These are phyloP conservation scores for Mus pahari DNA, from an alignment of 2,113 vertebrate species.

Conservation along the genomic window DNA sequence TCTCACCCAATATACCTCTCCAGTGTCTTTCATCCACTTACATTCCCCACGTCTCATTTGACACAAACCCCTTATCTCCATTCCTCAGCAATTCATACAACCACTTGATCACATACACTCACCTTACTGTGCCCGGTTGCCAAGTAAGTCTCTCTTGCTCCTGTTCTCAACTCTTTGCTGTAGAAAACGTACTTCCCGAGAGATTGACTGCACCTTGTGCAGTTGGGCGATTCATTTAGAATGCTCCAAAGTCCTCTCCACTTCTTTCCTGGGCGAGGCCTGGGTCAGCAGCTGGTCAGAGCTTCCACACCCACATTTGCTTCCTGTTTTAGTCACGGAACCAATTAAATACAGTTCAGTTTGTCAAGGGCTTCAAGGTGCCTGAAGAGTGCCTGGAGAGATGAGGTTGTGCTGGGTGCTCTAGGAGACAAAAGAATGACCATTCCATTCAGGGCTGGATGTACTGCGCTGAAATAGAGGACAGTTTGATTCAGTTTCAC, in stretches of 20 bases:
- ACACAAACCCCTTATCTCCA: neutral
- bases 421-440: neutral
- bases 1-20: too few relatives aligned
- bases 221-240: neutral
- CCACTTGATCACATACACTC: neutral
- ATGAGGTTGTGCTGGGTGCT: neutral
- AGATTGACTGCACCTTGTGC: neutral
- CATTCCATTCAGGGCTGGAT: accelerated
- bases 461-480: neutral
- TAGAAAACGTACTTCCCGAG: too few relatives aligned
- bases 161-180: neutral
- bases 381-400: neutral
- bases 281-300: neutral
- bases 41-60: neutral
- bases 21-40: neutral
- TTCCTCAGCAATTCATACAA: neutral
- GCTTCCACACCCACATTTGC: neutral
- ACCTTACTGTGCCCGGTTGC: neutral
- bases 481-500: neutral
- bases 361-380: neutral
- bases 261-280: neutral
- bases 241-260: slow-evolving; percentile 32
- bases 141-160: neutral
- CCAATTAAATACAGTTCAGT: neutral
- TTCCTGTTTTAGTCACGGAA: neutral